Base-by-base conservation (phyloP, 2,888 invertebrate genomes). In the Leptopterna dolabrata region DNA sequence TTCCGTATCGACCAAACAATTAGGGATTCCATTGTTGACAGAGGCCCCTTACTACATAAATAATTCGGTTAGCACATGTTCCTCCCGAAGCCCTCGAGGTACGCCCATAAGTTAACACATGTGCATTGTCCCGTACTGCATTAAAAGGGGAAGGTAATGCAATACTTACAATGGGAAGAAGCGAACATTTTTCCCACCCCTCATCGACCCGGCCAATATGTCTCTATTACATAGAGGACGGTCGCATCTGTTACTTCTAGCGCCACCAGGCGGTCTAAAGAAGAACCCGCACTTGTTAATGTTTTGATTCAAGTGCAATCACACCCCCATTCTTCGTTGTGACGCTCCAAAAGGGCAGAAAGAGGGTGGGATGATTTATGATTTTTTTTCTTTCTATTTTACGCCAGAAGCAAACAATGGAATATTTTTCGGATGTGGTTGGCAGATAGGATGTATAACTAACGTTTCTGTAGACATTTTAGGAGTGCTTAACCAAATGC, bases 181-280 rank as follows among this genome's bases (percentile, higher is more conserved):
- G 36, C 36, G 41, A 27, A 36, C 51, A 36, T 36, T n/a, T 24
- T 1, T 29, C 30, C 24, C 41, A 30, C 9, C 70, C 71, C 63
- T 1, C 24, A 1, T 19, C 41, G 11, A 41, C 51, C 80, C 36
- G 36, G 27, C 88, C 88, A 88, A 88, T 88, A 88, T 88, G 88
- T 88, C 88, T 88, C 88, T 88, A 88, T 88, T 87, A 88, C 78
- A 88, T 87, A 87, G 87, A 76, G 87, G 88, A 78, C 70, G 86
- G 80, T n/a, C 86, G 71, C 86, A 87, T 87, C 86, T 87, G 86
- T 87, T 87, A 85, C 85, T 55, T 45, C 45, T 76, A 43, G 30
- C 27, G 36, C 51, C 73, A 47, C 29, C 63, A 63, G 63, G 63
- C 63, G 63, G 63, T 63, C 63, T 63, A 78, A 45, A 78, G 41